Base-by-base conservation (phyloP, 1,140 invertebrate genomes). In the Tribolium madens region DNA sequence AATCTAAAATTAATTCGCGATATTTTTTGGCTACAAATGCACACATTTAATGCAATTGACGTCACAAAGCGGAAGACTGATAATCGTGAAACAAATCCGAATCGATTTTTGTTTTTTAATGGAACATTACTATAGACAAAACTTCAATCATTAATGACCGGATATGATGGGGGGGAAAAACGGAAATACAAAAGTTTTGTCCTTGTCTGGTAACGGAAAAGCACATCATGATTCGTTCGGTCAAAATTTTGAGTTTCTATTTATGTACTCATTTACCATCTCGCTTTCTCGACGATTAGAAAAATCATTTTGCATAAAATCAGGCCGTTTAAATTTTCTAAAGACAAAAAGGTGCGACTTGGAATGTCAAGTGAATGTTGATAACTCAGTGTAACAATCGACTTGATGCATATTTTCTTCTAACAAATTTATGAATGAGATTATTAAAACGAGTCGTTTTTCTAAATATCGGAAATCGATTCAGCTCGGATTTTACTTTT, bases 261-360 rank as follows among this genome's bases (percentile, higher is more conserved):
- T 47, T 14, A 14, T 53, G 12, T 53, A 2, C 50, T 9, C 50
- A 53, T 53, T 17, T 26, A 26, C 9, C 36, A 42, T 42, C 9
- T 42, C 9, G n/a, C 36, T 42, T 42, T 42, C 36, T n/a, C 21
- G 21, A 26, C 21, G 21, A 26, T 26, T 26, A 26, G 21, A 26
- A 26, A 26, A 26, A 26, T 26, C 0, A 26, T 26, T 26, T 26
- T 26, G 21, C 21, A 26, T 26, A 26, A 26, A 42, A 42, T 9
- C 15, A 57, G 52, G 52, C 18, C 52, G 18, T 57, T 57, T 57
- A 57, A 52, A 10, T 52, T 52, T 52, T 52, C 15, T 14, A 52
- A 52, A 57, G 17, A 57, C 52, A 26, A n/a, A 64, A 33, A 64
- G 57, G 57, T 64, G 57, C 57, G 57, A 64, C 57, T 26, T 14